Conservation (phyloP, 1,140 invertebrate genomes). For the Leptopilina boulardi region DNA sequence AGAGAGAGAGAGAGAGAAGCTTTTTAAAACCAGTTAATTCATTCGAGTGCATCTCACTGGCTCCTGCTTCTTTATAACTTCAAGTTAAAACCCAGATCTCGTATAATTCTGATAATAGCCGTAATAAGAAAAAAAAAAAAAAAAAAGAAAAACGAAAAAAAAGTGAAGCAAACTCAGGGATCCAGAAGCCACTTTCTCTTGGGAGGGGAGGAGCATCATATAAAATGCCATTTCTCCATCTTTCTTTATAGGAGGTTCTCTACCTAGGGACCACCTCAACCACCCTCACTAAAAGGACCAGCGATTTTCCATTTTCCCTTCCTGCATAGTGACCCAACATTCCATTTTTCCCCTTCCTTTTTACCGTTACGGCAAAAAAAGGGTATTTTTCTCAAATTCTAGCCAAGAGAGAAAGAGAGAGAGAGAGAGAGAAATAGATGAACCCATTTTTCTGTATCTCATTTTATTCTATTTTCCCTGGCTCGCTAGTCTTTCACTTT, state of each 20-base stretch:
- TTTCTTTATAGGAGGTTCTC: conserved; percentile 43
- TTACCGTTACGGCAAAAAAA: conserved; percentile 38
- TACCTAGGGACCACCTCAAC: conserved; percentile 36
- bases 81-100: conserved; percentile 42
- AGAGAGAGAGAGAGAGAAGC: neutral
- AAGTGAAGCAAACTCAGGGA: conserved; percentile 31
- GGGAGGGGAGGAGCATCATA: conserved; percentile 37
- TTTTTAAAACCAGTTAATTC: conserved; percentile 60
- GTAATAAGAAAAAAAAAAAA: conserved; percentile 38
- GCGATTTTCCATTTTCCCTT: conserved; percentile 60
- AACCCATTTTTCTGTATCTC: too few species aligned
- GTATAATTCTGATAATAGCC: conserved; percentile 52
- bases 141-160: too few species aligned
- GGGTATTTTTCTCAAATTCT: too few species aligned
- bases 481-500: too few species aligned
- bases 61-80: conserved; percentile 22
- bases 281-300: conserved; percentile 37
- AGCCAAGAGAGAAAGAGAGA: too few species aligned
- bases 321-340: conserved; percentile 17
- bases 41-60: conserved; percentile 37
- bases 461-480: too few species aligned
- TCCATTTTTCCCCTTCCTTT: conserved; percentile 9
- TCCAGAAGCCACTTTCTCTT: conserved; percentile 35
- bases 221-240: conserved; percentile 51
- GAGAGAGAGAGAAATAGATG: too few species aligned